Evolutionary conservation across 2,113 vertebrate genomes (phyloP).

Genomic region (Patagioenas fasciata): DNA sequence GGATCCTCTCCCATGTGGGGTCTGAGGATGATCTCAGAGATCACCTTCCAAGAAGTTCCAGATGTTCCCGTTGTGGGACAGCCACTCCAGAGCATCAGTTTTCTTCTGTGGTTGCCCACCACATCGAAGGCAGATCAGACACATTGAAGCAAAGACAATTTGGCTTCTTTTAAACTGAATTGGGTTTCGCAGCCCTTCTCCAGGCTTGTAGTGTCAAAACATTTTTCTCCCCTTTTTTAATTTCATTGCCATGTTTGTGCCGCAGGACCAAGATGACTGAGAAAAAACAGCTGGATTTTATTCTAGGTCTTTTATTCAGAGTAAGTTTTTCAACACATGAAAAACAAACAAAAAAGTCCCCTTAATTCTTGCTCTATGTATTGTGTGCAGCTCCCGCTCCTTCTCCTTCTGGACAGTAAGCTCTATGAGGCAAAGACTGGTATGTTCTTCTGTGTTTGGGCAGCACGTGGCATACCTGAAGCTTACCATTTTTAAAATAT

Average conservation of each 20-base stretch:
- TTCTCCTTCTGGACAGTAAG: not conserved
- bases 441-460: not conserved
- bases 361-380: not conserved
- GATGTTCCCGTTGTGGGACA: not conserved
- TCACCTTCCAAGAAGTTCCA: not conserved
- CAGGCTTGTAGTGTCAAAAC: not conserved
- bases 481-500: not conserved
- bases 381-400: not conserved
- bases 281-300: not conserved
- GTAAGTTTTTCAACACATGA: not conserved
- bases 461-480: not conserved
- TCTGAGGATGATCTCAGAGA: not conserved
- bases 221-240: not conserved
- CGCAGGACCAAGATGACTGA: not conserved
- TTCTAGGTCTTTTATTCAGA: not conserved
- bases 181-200: not conserved
- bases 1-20: not conserved
- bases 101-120: not conserved
- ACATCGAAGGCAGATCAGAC: not conserved
- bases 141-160: not conserved
- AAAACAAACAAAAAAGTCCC: not conserved
- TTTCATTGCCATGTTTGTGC: not conserved
- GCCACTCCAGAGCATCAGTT: not conserved
- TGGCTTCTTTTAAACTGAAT: not conserved
- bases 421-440: not conserved